Percentiles rank a stretch among this genome's conserved stretches.
Conservation (phyloP, 2,888 invertebrate species). For the Criorhina ranunculi region DNA sequence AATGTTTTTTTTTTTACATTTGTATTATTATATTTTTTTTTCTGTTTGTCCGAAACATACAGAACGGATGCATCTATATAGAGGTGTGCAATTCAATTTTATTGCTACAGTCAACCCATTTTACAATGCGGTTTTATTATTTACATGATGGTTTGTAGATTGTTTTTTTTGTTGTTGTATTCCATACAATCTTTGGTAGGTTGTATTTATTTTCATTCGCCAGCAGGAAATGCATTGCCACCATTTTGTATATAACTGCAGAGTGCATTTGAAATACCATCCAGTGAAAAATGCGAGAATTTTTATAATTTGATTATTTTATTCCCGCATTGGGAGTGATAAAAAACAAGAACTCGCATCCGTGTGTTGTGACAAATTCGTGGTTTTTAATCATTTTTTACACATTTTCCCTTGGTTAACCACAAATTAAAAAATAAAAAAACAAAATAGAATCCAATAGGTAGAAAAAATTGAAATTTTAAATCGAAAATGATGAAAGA, state of each 20-base stretch:
- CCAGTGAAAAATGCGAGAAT: slow-evolving; percentile 61
- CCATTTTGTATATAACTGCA: slow-evolving; percentile 42
- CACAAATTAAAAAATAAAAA: slow-evolving; percentile 63
- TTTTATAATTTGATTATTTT: slow-evolving; percentile 82
- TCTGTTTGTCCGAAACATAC: slow-evolving; percentile 48
- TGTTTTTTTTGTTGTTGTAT: slow-evolving; percentile 30
- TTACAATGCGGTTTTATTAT: slow-evolving; percentile 82
- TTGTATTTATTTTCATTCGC: slow-evolving; percentile 57
- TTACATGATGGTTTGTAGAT: slow-evolving; percentile 79
- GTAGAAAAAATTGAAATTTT: slow-evolving; percentile 14
- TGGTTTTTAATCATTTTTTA: slow-evolving; percentile 49
- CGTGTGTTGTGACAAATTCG: slow-evolving; percentile 56
- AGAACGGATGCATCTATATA: slow-evolving; percentile 59
- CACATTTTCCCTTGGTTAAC: slow-evolving; percentile 61
- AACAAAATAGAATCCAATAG: slow-evolving; percentile 19
- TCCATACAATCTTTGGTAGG: slow-evolving; percentile 46
- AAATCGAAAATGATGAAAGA: not conserved
- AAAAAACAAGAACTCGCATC: slow-evolving; percentile 15
- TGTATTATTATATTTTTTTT: slow-evolving; percentile 36
- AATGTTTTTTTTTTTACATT: slow-evolving; percentile 33
- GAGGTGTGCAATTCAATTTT: slow-evolving; percentile 79
- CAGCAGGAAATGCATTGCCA: slow-evolving; percentile 73
- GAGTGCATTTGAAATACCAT: slow-evolving; percentile 64
- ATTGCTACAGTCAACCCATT: slow-evolving; percentile 78
- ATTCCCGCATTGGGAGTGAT: slow-evolving; percentile 78